phyloP scores from a whole-genome alignment of 1,140 invertebrate species.

The Drusus annulatus region DNA sequence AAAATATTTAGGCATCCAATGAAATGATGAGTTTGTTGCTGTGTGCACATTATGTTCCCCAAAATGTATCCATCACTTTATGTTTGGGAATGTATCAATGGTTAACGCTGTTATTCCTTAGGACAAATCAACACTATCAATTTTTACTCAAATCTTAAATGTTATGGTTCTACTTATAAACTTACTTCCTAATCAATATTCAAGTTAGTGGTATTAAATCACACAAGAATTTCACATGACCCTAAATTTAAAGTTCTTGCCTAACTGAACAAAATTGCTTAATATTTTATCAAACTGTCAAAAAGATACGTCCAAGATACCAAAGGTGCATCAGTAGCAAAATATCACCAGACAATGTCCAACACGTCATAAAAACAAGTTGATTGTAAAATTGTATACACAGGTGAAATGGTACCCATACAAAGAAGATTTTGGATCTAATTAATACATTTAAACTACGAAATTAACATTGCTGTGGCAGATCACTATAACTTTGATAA shows the following conservation, averaged over 20 bases:
- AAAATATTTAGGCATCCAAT: slow-evolving; percentile 30
- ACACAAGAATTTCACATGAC: not conserved
- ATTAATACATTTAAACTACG: too few relatives aligned
- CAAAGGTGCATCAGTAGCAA: not conserved
- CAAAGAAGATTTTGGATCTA: too few relatives aligned
- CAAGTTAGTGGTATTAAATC: too few relatives aligned
- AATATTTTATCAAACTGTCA: slow-evolving; percentile 4
- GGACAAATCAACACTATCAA: slow-evolving; percentile 13
- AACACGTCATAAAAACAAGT: too few relatives aligned
- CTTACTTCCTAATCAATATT: too few relatives aligned
- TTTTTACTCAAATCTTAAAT: slow-evolving; percentile 37
- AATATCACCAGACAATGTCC: not conserved
- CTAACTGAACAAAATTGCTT: not conserved
- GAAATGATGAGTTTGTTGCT: not conserved
- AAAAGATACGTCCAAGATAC: not conserved
- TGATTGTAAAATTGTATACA: too few relatives aligned
- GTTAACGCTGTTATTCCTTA: slow-evolving; percentile 38
- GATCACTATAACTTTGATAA: too few relatives aligned
- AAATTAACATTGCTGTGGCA: too few relatives aligned
- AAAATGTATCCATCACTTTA: slow-evolving; percentile 17
- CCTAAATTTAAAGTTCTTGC: not conserved
- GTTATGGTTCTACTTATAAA: slow-evolving; percentile 27
- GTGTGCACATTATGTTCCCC: not conserved
- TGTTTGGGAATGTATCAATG: slow-evolving; percentile 44
- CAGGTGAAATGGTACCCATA: too few relatives aligned